Conservation (phyloP, 2,797 vertebrate species). For the Catharus ustulatus region DNA sequence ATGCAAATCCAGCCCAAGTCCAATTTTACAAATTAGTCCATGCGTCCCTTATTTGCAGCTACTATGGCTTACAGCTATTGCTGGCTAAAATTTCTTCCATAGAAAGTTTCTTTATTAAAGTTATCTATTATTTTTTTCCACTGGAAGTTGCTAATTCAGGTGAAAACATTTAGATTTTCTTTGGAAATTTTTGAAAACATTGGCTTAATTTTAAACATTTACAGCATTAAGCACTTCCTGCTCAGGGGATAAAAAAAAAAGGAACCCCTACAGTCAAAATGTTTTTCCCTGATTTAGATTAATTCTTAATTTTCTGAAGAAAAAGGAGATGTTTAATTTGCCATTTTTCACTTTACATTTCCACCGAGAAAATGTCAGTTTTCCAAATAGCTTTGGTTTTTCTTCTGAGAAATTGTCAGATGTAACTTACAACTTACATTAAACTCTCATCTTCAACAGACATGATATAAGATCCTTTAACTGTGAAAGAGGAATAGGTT, state of each 20-base stretch:
- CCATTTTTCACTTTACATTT: slow-evolving; percentile 31
- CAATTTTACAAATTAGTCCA: not conserved
- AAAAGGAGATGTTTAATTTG: not conserved
- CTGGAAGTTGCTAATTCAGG: not conserved
- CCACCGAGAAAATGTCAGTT: not conserved
- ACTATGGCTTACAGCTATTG: not conserved
- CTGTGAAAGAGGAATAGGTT: slow-evolving; percentile 23
- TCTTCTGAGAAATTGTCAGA: slow-evolving; percentile 35
- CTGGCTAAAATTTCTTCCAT: not conserved
- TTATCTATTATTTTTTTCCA: not conserved
- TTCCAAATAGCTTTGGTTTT: slow-evolving; percentile 37
- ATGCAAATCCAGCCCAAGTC: not conserved
- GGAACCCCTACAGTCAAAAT: not conserved
- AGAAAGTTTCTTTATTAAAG: not conserved
- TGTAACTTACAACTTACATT: slow-evolving; percentile 40
- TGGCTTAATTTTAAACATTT: not conserved
- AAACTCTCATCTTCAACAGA: slow-evolving; percentile 39
- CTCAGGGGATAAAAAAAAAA: not conserved
- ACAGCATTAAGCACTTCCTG: not conserved
- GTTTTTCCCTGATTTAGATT: not conserved
- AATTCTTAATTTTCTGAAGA: not conserved
- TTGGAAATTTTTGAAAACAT: not conserved
- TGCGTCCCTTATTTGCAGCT: not conserved
- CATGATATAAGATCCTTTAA: slow-evolving; percentile 22
- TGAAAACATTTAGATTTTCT: not conserved